phyloP scores from a whole-genome alignment of 1,140 invertebrate species.

The Eriosoma lanigerum region DNA sequence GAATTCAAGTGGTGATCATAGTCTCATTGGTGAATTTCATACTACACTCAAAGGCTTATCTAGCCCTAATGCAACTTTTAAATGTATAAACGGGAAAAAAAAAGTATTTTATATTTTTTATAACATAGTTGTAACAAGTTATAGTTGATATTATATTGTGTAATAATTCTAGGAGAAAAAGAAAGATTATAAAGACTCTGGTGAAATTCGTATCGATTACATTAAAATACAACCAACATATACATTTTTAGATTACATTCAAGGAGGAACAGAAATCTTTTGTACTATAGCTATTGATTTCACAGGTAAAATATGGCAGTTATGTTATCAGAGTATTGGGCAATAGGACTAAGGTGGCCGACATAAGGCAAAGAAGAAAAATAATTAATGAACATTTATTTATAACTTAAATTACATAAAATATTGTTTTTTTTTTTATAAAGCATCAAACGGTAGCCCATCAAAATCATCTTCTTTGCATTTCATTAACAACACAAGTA shows the following conservation, averaged over 20 bases:
- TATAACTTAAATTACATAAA: background rate
- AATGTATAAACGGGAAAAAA: slow-evolving; percentile 56
- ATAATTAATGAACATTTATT: background rate
- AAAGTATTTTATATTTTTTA: slow-evolving; percentile 53
- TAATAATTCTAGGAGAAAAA: slow-evolving; percentile 55
- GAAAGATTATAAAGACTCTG: slow-evolving; percentile 58
- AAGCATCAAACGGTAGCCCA: slow-evolving; percentile 69
- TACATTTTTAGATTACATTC: slow-evolving; percentile 66
- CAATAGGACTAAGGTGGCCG: too few relatives aligned
- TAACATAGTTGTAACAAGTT: background rate
- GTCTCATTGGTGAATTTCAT: slow-evolving; percentile 60
- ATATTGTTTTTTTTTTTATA: slow-evolving; percentile 14
- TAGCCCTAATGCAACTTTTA: slow-evolving; percentile 53
- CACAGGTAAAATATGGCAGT: slow-evolving; percentile 56
- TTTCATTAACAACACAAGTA: slow-evolving; percentile 59
- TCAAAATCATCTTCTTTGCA: slow-evolving; percentile 64
- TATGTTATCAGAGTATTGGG: too few relatives aligned
- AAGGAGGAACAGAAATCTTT: slow-evolving; percentile 63
- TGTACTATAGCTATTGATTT: slow-evolving; percentile 68
- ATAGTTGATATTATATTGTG: background rate
- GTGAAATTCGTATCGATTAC: slow-evolving; percentile 56
- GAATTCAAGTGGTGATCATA: slow-evolving; percentile 59
- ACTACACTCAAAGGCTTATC: slow-evolving; percentile 56
- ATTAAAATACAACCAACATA: slow-evolving; percentile 58
- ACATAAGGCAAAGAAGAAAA: too few relatives aligned